Base-by-base conservation (phyloP, 1,140 invertebrate species). In the Drosophila tristis region DNA sequence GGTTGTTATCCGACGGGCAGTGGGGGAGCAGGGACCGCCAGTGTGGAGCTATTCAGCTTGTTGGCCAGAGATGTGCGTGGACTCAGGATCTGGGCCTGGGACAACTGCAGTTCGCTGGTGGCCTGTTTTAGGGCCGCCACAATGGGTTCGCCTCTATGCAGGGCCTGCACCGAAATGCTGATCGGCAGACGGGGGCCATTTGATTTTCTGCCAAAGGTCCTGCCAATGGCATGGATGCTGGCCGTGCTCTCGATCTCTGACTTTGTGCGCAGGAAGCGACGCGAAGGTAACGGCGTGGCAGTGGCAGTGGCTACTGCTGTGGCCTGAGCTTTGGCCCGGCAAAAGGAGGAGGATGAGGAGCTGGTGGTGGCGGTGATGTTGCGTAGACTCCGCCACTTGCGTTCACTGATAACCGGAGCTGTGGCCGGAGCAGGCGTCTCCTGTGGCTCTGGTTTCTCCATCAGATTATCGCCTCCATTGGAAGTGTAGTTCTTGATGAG, bases 401-500 rank as follows among this genome's bases (percentile, higher is more conserved):
- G 68, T 47, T 90, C 84, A 23, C 68, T 67, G 3, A 68, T 65
- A 11, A 35, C 62, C 8, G 84, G 72, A 0, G 76, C 72, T 26
- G 84, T 77, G 3, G 75, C 64, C 2, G 78, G 58, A 7, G 44
- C 67, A 13, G 8, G 42, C 23, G 26, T 45, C 6, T 57, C 51
- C 13, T 51, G 15, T 2, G 70, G 43, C 5, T 80, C 50, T 35
- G 35, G 56, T 59, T 76, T 67, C 23, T 86, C 78, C 6, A 60
- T 35, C 8, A 65, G 23, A 26, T 68, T 55, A 5, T 75, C 75
- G 7, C 45, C 43, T 1, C 49, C 62, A 20, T 25, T 56, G 9
- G 62, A 20, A 1, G 71, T 60, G 31, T 80, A 91, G 49, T 90
- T 90, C 5, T 91, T 91, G 45, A 91, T 91, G 0, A 91, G 64